Evolutionary conservation across 2,888 invertebrate genomes (phyloP), one percentile per base, ranked within the genome.

Genomic region (Lagria hirta): DNA sequence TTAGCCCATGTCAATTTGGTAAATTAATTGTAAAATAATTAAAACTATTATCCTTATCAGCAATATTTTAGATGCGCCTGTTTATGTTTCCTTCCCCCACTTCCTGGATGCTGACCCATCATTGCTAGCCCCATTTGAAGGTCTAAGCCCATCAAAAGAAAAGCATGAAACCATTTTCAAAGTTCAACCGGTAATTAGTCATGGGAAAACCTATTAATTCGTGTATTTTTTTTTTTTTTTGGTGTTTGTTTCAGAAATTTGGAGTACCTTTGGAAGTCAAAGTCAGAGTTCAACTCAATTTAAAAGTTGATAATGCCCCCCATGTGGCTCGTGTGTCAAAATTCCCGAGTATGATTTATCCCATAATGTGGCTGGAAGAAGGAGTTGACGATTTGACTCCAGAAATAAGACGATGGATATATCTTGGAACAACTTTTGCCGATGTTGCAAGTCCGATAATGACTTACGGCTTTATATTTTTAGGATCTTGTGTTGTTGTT

Each of bases 301-400:
- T 91, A 42, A 86, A 86, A 64, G 85, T 91, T 4, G 84, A 87
- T 44, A 80, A 78, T 6, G 86, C 89, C 1, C 78, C 81, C 1
- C 77, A 83, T 52, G 82, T 91, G 26, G 76, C 79, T 52, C 78
- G 83, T 3, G 88, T 89, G 6, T 73, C 83, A 52, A 80, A 84
- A 49, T 90, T 92, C 59, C 86, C 88, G 0, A 82, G 83, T 62
- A 87, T 88, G 34, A 77, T 88, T 4, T 89, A 90, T 65, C 91
- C 92, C 0, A 82, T 91, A 22, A 88, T 91, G 85, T 91, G 91
- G 91, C 57, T 90, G 2, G 90, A 92, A 69, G 91, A 92, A 82
- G 90, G 90, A 6, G 79, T 90, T 23, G 84, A 84, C 35, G 88
- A 89, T 54, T 66, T 91, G 4, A 79, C 88, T 0, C 85, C 88